Evolutionary conservation across 1,140 invertebrate genomes (phyloP).

Genomic region (Penaeus japonicus): DNA sequence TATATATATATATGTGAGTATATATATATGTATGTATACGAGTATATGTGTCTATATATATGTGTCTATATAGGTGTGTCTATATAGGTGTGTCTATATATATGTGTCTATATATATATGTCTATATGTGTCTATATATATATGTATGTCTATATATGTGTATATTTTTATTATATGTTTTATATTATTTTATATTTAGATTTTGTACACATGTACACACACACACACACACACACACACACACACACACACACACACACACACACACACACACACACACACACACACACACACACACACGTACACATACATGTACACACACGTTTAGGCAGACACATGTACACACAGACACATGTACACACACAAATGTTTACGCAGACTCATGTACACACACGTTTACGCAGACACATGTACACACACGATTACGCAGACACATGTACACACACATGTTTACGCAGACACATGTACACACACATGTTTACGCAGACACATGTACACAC

Average conservation of each 20-base stretch:
- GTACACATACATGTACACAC: not conserved
- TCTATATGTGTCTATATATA: not conserved
- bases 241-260: not conserved
- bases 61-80: not conserved
- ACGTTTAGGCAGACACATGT: not conserved
- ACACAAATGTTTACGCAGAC: not conserved
- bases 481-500: not conserved
- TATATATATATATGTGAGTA: not conserved
- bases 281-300: not conserved
- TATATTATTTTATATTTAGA: no score
- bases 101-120: not conserved
- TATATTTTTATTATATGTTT: not conserved
- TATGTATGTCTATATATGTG: not conserved
- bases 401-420: not conserved
- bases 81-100: not conserved
- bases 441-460: not conserved
- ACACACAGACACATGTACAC: not conserved
- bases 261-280: not conserved
- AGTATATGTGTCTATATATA: not conserved
- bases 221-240: not conserved
- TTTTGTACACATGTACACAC: not conserved
- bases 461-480: not conserved
- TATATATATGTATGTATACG: not conserved
- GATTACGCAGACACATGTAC: not conserved
- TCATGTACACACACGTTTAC: not conserved